Evolutionary conservation across 2,888 invertebrate genomes (phyloP), one percentile per base, ranked within the genome.

Genomic region (Agrochola circellaris): DNA sequence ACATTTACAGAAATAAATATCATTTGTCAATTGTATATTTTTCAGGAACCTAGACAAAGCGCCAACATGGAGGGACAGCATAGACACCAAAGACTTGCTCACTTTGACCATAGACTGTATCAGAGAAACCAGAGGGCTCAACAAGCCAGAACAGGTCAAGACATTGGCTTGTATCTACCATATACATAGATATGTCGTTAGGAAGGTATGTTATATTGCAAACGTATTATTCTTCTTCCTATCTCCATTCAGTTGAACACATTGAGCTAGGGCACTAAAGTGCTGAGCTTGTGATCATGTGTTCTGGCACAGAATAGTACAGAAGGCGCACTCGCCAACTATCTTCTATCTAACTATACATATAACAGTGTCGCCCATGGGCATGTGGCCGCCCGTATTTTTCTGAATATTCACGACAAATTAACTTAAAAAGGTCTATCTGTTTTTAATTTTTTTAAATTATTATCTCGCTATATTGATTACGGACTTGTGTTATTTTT

Each of bases 41-140:
- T 91, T 2, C 90, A 96, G 96, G 68, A 96, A 96, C 78, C 60
- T 96, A 20, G 95, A 95, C 51, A 95, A 95, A 83, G 93, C 93
- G 0, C 93, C 93, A 23, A 76, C 88, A 88, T 96, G 96, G 96
- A 83, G 89, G 2, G 90, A 92, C 8, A 87, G 69, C 0, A 84
- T 96, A n/a, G 92, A 94, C 83, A 82, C 86, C 73, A 93, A 93
- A 78, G 87, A 89, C 0, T 83, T 96, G 7, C 82, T 95, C 3
- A 87, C 77, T 0, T 80, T 96, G 2, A 91, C 90, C 68, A 92
- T 96, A 73, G 94, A 95, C 56, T 96, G 96, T 73, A 86, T 94
- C 4, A 83, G 94, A 64, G 93, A 93, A 79, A 94, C 94, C 0
- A 85, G 94, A 2, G 81, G 81, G 2, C 74, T 94, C 69, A 90